Conservation (phyloP, 2,888 invertebrate species). For the Melanargia galathea region DNA sequence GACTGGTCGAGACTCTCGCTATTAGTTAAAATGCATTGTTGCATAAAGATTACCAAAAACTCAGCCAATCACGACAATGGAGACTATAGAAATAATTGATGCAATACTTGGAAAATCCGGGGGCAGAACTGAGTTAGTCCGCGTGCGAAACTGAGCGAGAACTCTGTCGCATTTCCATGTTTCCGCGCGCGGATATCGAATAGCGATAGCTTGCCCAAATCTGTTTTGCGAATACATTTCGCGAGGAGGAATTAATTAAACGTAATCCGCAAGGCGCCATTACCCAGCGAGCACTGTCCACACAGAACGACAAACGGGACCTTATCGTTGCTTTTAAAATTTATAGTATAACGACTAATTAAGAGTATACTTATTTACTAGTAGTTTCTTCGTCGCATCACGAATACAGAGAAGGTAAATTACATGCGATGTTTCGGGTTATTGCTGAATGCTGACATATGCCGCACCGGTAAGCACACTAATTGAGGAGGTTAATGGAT, state of each 20-base stretch:
- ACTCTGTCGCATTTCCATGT: slow-evolving; percentile 13
- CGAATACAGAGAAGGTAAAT: slow-evolving; percentile 52
- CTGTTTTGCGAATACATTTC: slow-evolving; percentile 42
- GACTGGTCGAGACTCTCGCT: no score
- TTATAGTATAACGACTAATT: slow-evolving; percentile 77
- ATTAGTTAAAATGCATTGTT: no score
- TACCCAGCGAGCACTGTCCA: slow-evolving; percentile 56
- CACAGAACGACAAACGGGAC: slow-evolving; percentile 66
- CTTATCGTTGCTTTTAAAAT: slow-evolving; percentile 75
- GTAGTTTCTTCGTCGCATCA: slow-evolving; percentile 65
- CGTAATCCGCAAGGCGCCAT: slow-evolving; percentile 67
- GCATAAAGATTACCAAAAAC: no score
- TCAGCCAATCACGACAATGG: no score
- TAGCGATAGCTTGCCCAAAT: slow-evolving; percentile 42
- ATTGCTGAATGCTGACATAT: slow-evolving; percentile 61
- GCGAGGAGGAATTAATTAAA: slow-evolving; percentile 69
- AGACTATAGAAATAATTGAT: no score
- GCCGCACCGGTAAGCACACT: slow-evolving; percentile 51
- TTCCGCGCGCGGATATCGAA: slow-evolving; percentile 33
- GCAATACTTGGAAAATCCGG: no score
- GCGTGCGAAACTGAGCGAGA: slow-evolving; percentile 23
- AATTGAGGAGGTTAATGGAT: slow-evolving; percentile 68
- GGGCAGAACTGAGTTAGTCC: not conserved
- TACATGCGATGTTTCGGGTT: slow-evolving; percentile 46
- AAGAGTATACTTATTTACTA: slow-evolving; percentile 71